Conservation (phyloP, 2,113 vertebrate genomes). For the Xiphorhynchus elegans region DNA sequence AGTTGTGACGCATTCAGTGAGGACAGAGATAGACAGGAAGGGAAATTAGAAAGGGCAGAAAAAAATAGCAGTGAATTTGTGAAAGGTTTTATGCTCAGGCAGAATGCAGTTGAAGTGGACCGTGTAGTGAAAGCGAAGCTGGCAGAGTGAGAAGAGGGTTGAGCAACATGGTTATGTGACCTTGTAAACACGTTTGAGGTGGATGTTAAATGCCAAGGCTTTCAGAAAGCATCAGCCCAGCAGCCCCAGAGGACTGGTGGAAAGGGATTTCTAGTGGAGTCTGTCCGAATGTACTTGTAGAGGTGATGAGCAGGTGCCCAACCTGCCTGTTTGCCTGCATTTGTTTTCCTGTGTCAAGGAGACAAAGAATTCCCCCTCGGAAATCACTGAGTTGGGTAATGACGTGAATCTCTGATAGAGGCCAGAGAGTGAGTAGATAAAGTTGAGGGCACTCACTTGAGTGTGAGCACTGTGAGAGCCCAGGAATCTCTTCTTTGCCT, state of each 20-base stretch:
- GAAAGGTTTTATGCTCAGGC: neutral
- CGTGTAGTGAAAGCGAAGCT: neutral
- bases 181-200: neutral
- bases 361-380: neutral
- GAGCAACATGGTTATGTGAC: neutral
- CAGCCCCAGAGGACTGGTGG: neutral
- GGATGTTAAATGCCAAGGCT: neutral
- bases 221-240: neutral
- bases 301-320: neutral
- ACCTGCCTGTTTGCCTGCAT: neutral
- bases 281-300: neutral
- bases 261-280: neutral
- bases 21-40: neutral
- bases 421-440: neutral
- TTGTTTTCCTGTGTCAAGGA: neutral
- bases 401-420: neutral
- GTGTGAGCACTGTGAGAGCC: neutral
- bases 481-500: neutral
- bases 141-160: neutral
- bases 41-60: neutral
- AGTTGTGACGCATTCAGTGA: neutral
- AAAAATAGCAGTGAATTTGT: neutral
- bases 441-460: neutral
- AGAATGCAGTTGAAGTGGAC: neutral
- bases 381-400: neutral